These are phyloP conservation scores for Semicossyphus pulcher DNA, from an alignment of 2,113 vertebrate genomes.

Conservation along the genomic window DNA sequence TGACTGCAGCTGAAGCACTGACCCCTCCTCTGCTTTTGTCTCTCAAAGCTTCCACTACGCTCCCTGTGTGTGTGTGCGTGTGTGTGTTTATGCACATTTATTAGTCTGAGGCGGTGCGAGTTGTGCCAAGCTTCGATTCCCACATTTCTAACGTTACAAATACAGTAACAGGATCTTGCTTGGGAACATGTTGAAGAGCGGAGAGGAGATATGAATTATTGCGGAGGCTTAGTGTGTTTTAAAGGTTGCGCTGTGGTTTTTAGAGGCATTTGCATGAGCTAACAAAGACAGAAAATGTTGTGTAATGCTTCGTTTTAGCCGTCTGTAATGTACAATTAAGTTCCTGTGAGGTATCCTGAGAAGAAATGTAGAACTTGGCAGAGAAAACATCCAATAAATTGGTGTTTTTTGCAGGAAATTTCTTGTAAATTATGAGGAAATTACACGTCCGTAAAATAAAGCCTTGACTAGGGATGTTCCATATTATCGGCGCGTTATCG, in stretches of 20 bases:
- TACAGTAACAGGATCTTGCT: conserved; percentile 20
- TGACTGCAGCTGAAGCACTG: conserved; percentile 45
- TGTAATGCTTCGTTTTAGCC: too few species aligned
- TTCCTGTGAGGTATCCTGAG: too few species aligned
- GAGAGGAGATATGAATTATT: neutral
- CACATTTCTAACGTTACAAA: conserved; percentile 62
- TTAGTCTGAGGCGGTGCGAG: conserved; percentile 15
- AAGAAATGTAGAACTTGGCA: too few species aligned
- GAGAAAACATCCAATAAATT: too few species aligned
- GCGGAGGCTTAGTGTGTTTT: neutral
- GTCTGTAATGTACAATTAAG: too few species aligned
- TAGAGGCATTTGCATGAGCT: neutral
- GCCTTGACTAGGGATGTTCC: too few species aligned
- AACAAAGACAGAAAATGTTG: too few species aligned
- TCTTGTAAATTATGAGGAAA: too few species aligned
- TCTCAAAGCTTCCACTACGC: neutral
- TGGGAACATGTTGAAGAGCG: conserved; percentile 4
- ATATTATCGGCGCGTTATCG: too few species aligned
- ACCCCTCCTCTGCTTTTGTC: conserved; percentile 49
- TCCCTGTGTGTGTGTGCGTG: neutral
- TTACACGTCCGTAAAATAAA: too few species aligned
- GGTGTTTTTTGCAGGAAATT: too few species aligned
- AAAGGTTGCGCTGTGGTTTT: neutral
- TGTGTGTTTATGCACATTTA: conserved; percentile 7
- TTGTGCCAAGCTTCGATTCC: conserved; percentile 11